Percentiles rank a stretch among this genome's conserved stretches.
These are phyloP conservation scores for Cheilosia urbana DNA, from an alignment of 2,888 invertebrate species.

Conservation along the genomic window DNA sequence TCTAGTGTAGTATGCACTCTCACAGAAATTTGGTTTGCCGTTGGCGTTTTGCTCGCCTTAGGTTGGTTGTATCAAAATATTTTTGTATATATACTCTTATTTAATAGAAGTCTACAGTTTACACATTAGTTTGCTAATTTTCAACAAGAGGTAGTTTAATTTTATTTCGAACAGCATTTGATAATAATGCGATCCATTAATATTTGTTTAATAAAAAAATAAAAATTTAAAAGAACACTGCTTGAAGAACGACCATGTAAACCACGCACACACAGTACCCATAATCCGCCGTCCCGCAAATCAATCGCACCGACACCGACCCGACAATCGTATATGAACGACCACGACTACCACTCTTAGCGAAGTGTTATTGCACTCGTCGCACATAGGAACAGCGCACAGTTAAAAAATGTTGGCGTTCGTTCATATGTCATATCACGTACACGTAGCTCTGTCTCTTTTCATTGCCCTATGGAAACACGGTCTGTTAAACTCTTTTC, in stretches of 20 bases:
- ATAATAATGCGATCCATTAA: constrained; percentile 17
- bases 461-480: too few species aligned
- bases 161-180: constrained; percentile 18
- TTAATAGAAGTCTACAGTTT: constrained; percentile 35
- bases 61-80: constrained; percentile 57
- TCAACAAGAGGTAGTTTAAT: constrained; percentile 63
- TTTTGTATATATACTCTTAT: constrained; percentile 37
- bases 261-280: constrained; percentile 40
- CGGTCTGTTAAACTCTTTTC: too few species aligned
- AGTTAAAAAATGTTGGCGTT: too few species aligned
- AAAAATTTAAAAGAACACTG: not conserved
- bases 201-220: constrained; percentile 30
- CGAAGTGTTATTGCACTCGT: constrained; percentile 1
- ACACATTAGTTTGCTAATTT: constrained; percentile 35
- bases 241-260: constrained; percentile 45
- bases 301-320: not conserved
- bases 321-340: not conserved
- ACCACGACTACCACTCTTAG: not conserved
- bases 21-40: constrained; percentile 5
- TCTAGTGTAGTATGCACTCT: constrained; percentile 38
- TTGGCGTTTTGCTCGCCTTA: not conserved
- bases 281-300: not conserved
- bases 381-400: not conserved
- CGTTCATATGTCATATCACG: too few species aligned
- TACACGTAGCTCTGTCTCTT: too few species aligned